A percentile compares a stretch with the other conserved stretches of the same genome.
Conservation (phyloP, 2,888 invertebrate species). For the Tenthredo mesomela region DNA sequence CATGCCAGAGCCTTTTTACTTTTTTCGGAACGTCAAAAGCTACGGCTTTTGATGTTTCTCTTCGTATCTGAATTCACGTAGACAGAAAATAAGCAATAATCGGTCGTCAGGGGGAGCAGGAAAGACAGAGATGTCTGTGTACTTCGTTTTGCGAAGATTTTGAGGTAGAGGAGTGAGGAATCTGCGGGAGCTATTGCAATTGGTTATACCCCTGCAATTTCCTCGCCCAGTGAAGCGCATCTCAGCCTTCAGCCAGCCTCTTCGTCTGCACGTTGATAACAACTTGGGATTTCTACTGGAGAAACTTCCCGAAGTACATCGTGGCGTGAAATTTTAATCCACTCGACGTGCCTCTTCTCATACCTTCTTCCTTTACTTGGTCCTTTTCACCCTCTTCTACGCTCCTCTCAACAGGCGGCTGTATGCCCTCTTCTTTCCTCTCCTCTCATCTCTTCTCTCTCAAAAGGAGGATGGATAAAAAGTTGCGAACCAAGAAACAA, state of each 20-base stretch:
- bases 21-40: constrained; percentile 48
- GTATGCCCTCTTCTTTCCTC: not conserved
- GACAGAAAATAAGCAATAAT: constrained; percentile 33
- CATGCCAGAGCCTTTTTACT: not conserved
- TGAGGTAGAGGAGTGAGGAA: not conserved
- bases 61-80: constrained; percentile 63
- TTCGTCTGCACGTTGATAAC: constrained; percentile 37
- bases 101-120: not conserved
- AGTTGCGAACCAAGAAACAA: constrained; percentile 53
- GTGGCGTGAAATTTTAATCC: constrained; percentile 55
- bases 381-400: constrained; percentile 29
- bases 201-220: constrained; percentile 46
- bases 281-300: constrained; percentile 41
- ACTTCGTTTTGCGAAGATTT: not conserved
- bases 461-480: constrained; percentile 40
- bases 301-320: constrained; percentile 52
- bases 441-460: not conserved
- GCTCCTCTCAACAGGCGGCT: constrained; percentile 39
- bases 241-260: not conserved
- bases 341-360: constrained; percentile 40
- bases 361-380: not conserved
- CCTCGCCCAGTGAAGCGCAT: constrained; percentile 38
- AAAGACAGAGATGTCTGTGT: not conserved
- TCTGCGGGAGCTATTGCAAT: constrained; percentile 18
- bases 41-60: constrained; percentile 61